A percentile compares a stretch with the other conserved stretches of the same genome.
phyloP scores from a whole-genome alignment of 2,113 vertebrate genomes.

The Hemiprocne comata region DNA sequence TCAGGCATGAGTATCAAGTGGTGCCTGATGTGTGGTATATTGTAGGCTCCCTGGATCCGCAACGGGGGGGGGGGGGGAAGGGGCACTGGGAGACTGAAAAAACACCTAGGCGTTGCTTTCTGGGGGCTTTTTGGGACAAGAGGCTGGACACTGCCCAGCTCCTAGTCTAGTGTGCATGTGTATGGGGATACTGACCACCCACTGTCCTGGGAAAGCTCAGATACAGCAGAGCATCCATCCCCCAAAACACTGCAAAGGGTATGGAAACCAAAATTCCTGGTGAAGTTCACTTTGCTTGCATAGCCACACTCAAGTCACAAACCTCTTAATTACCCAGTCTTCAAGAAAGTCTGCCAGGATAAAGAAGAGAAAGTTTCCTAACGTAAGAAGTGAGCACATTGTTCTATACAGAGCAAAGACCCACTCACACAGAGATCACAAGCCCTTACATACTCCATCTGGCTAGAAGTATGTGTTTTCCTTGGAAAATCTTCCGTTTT shows the following conservation, averaged over 20 bases:
- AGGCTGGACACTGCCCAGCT: neutral
- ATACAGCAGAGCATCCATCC: neutral
- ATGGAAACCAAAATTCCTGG: neutral
- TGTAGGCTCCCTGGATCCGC: neutral
- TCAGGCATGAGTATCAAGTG: neutral
- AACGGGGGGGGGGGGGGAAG: too few species aligned
- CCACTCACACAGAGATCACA: neutral
- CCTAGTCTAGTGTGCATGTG: neutral
- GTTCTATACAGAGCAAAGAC: neutral
- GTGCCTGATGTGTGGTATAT: neutral
- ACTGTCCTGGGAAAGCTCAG: neutral
- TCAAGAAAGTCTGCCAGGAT: neutral
- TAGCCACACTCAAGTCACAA: neutral
- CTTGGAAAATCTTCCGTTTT: neutral
- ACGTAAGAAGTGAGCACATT: neutral
- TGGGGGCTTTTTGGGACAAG: rapidly evolving
- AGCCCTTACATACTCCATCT: neutral
- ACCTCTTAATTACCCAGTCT: neutral
- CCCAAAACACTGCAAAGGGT: neutral
- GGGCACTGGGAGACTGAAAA: too few species aligned
- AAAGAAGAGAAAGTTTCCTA: neutral
- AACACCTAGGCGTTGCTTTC: too few species aligned
- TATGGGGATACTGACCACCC: neutral
- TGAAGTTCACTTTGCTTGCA: neutral
- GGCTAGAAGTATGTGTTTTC: neutral